Conservation (phyloP, 2,797 vertebrate genomes). For the Orestias chungarensis region DNA sequence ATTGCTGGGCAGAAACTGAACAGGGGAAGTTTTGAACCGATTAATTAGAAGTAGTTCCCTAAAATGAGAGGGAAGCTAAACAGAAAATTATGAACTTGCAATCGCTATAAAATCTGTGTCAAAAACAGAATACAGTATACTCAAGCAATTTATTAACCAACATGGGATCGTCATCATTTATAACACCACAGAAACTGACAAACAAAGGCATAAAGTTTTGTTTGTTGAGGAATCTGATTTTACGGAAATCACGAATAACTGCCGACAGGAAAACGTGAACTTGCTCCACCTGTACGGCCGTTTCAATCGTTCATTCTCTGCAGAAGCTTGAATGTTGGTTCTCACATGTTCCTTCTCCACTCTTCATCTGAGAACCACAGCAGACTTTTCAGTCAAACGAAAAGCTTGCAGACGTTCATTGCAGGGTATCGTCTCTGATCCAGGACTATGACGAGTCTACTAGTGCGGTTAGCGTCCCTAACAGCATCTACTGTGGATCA, state of each 20-base stretch:
- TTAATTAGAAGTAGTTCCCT: background rate
- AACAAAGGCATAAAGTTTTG: background rate
- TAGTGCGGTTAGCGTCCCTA: too few relatives aligned
- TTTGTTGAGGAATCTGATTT: background rate
- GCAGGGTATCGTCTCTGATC: too few relatives aligned
- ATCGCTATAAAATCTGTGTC: background rate
- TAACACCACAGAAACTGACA: background rate
- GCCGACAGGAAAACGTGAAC: too few relatives aligned
- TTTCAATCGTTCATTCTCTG: background rate
- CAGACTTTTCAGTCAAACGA: too few relatives aligned
- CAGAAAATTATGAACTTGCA: background rate
- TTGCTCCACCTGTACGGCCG: background rate
- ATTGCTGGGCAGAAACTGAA: slow-evolving; percentile 1
- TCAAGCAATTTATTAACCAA: too few relatives aligned
- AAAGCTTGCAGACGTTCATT: too few relatives aligned
- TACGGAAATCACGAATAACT: background rate
- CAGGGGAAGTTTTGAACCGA: background rate
- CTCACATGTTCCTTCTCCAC: background rate
- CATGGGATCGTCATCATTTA: background rate
- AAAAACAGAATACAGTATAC: too few relatives aligned
- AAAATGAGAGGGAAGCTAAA: background rate
- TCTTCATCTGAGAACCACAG: too few relatives aligned
- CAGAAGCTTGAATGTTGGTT: background rate
- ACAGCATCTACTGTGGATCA: too few relatives aligned
- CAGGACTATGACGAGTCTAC: too few relatives aligned